Percentiles rank a stretch among this genome's conserved stretches.
These are phyloP conservation scores for Cololabis saira DNA, from an alignment of 2,113 vertebrate species.

Conservation along the genomic window DNA sequence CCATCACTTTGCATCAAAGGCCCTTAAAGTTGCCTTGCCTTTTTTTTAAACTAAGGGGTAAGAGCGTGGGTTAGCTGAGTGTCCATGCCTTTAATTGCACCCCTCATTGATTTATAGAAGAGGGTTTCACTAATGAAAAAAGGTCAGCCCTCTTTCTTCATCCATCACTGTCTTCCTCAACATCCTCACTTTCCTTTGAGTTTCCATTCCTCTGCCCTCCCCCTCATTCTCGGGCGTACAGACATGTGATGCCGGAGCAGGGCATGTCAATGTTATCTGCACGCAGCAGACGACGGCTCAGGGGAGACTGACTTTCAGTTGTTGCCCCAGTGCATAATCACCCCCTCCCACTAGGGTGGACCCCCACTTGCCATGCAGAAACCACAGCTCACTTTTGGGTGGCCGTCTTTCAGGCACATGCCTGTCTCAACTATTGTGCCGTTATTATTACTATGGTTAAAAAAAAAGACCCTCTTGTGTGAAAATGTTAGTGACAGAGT, in stretches of 20 bases:
- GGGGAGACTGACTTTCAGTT: conserved; percentile 61
- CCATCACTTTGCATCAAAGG: too few relatives aligned
- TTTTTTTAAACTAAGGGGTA: conserved; percentile 15
- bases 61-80: conserved; percentile 28
- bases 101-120: conserved; percentile 61
- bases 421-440: background rate
- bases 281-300: conserved; percentile 66
- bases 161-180: conserved; percentile 58
- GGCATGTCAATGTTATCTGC: conserved; percentile 74
- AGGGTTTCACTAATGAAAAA: conserved; percentile 58
- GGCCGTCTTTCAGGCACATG: conserved; percentile 1
- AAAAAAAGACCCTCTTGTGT: too few relatives aligned
- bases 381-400: conserved; percentile 33
- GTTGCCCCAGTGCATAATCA: conserved; percentile 67
- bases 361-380: conserved; percentile 18
- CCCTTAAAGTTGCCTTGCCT: background rate
- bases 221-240: conserved; percentile 33
- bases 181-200: conserved; percentile 22
- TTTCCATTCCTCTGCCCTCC: conserved; percentile 13
- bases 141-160: conserved; percentile 60
- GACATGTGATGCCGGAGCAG: conserved; percentile 40
- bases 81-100: conserved; percentile 17
- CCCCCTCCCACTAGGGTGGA: conserved; percentile 30
- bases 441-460: too few relatives aligned
- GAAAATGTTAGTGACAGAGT: too few relatives aligned